Evolutionary conservation across 2,888 invertebrate genomes (phyloP), one percentile per base, ranked within the genome.

Genomic region (Latrodectus hesperus): DNA sequence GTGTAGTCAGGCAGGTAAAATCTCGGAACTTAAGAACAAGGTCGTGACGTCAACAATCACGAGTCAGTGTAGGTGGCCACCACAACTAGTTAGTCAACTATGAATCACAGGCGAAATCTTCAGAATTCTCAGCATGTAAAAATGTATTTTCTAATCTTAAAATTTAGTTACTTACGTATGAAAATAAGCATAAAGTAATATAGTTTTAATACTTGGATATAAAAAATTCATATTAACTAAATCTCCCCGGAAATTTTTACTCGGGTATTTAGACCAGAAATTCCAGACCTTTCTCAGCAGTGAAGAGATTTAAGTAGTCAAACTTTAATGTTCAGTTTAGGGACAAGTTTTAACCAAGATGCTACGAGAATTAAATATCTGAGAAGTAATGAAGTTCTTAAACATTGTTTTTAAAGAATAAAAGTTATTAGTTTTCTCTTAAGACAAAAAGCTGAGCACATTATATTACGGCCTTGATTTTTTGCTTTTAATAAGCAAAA

Each of bases 41-140:
- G 80, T 80, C 85, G 75, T 86, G 85, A 86, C 85, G 80, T 86
- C 85, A 86, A 16, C 9, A 68, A 79, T 85, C 79, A 74, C 74
- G 82, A 82, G 82, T 55, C 38, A n/a, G 82, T 74, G 84, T 85
- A 85, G 84, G 84, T 85, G 84, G 79, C 67, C 65, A 76, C 22
- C 74, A 84, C 38, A 67, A 86, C 85, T 86, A 80, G 85, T 85
- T 86, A 86, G 85, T 80, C 84, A 55, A 84, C 77, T 75, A 38
- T 75, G 70, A 80, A 72, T 86, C 71, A 76, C 67, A 65, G 22
- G 49, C 12, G 16, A 49, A 51, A 51, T 5, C 38, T 22, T 10
- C 11, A 12, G 17, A 8, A 10, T 26, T 17, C 22, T 10, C n/a
- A 26, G 9, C 10, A 8, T 26, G n/a, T 16, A 11, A 71, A 9